phyloP scores from a whole-genome alignment of 2,113 vertebrate genomes.

The Oncorhynchus nerka region DNA sequence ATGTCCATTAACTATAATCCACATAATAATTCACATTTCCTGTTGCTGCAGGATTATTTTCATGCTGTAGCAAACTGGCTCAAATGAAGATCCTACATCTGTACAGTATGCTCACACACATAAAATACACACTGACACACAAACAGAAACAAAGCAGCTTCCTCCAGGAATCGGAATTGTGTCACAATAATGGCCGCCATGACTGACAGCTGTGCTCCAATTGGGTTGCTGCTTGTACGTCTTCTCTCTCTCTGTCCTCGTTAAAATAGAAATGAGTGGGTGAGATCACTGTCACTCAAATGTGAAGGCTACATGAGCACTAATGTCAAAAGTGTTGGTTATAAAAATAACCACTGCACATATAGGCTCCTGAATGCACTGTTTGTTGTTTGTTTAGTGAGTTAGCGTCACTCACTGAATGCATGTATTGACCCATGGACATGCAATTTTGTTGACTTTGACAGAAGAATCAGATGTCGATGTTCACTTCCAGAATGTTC shows the following conservation, averaged over 20 bases:
- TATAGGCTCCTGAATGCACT: neutral
- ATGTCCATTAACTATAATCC: too few relatives aligned
- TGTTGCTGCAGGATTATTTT: too few relatives aligned
- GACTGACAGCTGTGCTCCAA: slow-evolving; percentile 38
- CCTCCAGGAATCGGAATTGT: slow-evolving; percentile 18
- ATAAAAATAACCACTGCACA: slow-evolving; percentile 1
- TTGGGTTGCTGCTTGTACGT: slow-evolving; percentile 35
- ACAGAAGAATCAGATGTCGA: neutral
- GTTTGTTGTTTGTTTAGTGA: slow-evolving; percentile 3
- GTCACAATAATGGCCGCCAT: slow-evolving; percentile 21
- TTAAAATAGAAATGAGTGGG: slow-evolving; percentile 58
- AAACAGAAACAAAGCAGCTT: slow-evolving; percentile 24
- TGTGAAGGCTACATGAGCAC: slow-evolving; percentile 33
- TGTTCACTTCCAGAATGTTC: neutral
- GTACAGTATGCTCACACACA: neutral
- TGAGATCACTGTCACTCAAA: slow-evolving; percentile 54
- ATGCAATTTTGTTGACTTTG: neutral
- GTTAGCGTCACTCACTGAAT: neutral
- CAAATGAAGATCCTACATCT: neutral
- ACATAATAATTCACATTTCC: too few relatives aligned
- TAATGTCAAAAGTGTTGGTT: slow-evolving; percentile 28
- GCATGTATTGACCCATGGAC: neutral
- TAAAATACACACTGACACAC: slow-evolving; percentile 22
- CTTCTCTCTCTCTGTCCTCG: slow-evolving; percentile 40
- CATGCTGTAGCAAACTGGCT: too few relatives aligned